A percentile compares a stretch with the other conserved stretches of the same genome.
phyloP scores from a whole-genome alignment of 2,888 invertebrate genomes.

The Cotesia congregata region DNA sequence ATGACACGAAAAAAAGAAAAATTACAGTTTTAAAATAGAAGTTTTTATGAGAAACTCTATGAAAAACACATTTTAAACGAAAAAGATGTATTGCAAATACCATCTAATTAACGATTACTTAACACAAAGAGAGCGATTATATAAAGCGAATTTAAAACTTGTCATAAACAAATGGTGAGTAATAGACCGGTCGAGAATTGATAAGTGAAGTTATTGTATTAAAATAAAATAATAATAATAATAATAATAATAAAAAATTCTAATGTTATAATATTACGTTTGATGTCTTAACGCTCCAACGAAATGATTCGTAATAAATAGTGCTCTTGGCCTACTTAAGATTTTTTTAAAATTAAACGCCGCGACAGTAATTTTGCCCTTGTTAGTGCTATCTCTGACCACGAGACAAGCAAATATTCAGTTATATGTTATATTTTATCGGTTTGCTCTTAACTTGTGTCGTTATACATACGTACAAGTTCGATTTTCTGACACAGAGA shows the following conservation, averaged over 20 bases:
- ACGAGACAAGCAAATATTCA: conserved; percentile 23
- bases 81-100: no score
- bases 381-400: conserved; percentile 36
- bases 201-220: background rate
- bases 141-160: conserved; percentile 7
- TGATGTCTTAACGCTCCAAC: conserved; percentile 5
- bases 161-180: background rate
- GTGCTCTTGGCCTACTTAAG: conserved; percentile 37
- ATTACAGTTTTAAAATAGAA: no score
- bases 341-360: conserved; percentile 15
- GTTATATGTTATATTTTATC: conserved; percentile 24
- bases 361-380: conserved; percentile 33
- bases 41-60: no score
- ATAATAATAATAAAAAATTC: background rate
- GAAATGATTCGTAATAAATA: conserved; percentile 23
- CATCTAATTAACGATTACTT: background rate
- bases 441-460: background rate
- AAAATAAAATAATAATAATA: background rate
- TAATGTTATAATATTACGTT: conserved; percentile 9
- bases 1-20: no score
- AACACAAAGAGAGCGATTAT: conserved; percentile 7
- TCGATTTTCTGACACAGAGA: conserved; percentile 20
- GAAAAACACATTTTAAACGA: no score
- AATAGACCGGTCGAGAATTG: background rate
- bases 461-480: conserved; percentile 7